Evolutionary conservation across 2,888 invertebrate species (phyloP).

Genomic region (Periphyllus acericola): DNA sequence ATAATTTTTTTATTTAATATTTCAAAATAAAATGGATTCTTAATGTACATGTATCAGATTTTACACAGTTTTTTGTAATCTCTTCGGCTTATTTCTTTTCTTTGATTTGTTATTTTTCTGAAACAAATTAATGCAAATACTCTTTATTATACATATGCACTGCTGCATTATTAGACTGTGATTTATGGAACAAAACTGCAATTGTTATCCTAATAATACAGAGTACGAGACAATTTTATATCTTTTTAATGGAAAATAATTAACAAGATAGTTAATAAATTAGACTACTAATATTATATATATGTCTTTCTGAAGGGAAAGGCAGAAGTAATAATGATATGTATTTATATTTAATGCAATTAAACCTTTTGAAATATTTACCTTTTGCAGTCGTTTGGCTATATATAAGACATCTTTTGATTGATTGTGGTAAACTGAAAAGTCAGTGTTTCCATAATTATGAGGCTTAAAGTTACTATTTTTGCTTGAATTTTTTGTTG

Average conservation of each 20-base stretch:
- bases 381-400: constrained; percentile 46
- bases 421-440: constrained; percentile 47
- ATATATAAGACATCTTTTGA: constrained; percentile 48
- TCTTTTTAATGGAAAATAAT: no score
- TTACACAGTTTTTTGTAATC: constrained; percentile 57
- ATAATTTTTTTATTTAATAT: no score
- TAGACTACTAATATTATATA: no score
- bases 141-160: neutral
- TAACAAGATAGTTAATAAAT: no score
- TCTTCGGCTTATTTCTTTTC: constrained; percentile 39
- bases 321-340: neutral
- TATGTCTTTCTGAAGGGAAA: no score
- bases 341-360: neutral
- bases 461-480: constrained; percentile 29
- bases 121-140: constrained; percentile 8
- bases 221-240: no score
- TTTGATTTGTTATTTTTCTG: constrained; percentile 55
- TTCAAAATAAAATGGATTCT: neutral
- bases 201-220: neutral
- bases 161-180: no score
- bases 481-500: neutral
- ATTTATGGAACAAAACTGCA: no score
- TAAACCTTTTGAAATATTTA: neutral
- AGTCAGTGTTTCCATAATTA: constrained; percentile 36
- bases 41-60: neutral